Evolutionary conservation across 2,797 vertebrate genomes (phyloP).

Genomic region (Acrossocheilus wenchowensis): DNA sequence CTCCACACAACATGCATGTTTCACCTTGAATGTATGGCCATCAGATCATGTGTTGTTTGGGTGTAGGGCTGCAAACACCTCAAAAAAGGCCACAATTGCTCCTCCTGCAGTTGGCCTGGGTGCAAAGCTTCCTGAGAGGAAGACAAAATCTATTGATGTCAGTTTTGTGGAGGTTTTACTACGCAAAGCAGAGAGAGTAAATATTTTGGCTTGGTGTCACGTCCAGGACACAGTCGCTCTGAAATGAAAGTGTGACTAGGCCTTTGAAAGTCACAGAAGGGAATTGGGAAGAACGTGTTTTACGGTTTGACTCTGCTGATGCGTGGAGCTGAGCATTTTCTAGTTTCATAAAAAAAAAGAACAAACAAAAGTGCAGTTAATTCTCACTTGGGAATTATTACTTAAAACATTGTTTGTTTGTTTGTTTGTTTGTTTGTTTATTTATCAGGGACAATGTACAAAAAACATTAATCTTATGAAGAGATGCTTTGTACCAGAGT

Average conservation of each 20-base stretch:
- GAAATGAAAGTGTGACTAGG: constrained; percentile 44
- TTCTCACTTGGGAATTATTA: constrained; percentile 29
- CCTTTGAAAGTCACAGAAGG: constrained; percentile 39
- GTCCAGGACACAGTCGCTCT: constrained; percentile 24
- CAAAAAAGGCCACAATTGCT: constrained; percentile 39
- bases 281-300: not conserved
- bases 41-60: constrained; percentile 31
- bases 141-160: constrained; percentile 43
- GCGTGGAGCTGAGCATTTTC: not conserved
- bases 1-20: not conserved
- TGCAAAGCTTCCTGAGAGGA: constrained; percentile 52
- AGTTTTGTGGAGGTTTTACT: constrained; percentile 34
- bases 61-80: not conserved
- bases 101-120: not conserved
- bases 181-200: constrained; percentile 22
- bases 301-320: not conserved
- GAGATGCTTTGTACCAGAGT: too few species aligned
- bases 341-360: not conserved
- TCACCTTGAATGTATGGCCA: not conserved
- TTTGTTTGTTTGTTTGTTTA: too few species aligned
- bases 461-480: too few species aligned
- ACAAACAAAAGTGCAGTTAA: not conserved
- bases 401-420: constrained; percentile 15
- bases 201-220: constrained; percentile 40
- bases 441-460: too few species aligned